These are phyloP conservation scores for Crossaster papposus DNA, from an alignment of 53 echinoderm and acorn worm genomes.

Conservation along the genomic window DNA sequence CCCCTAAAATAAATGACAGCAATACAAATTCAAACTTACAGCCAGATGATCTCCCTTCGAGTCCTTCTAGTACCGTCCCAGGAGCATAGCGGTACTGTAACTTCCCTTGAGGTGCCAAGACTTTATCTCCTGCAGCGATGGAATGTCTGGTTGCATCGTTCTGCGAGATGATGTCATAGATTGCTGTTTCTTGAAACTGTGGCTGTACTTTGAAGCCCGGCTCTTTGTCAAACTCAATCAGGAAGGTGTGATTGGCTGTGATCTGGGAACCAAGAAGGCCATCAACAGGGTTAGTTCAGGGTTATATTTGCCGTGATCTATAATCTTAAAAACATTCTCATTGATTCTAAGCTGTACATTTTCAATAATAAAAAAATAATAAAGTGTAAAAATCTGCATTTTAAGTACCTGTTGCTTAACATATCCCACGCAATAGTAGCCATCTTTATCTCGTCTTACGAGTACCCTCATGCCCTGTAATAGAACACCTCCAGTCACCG, in stretches of 20 bases:
- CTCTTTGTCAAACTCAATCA: conserved; percentile 88
- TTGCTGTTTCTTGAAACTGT: conserved; percentile 81
- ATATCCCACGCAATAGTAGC: conserved; percentile 87
- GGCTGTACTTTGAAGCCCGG: conserved; percentile 80
- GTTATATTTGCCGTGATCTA: neutral
- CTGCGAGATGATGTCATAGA: conserved; percentile 87
- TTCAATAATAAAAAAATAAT: no score
- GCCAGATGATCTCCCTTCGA: conserved; percentile 88
- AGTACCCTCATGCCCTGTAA: conserved; percentile 87
- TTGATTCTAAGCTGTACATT: no score
- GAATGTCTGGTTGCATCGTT: conserved; percentile 88
- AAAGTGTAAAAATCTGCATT: neutral
- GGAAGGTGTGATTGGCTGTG: conserved; percentile 73
- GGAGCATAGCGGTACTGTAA: conserved; percentile 77
- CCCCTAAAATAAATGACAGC: neutral
- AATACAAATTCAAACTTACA: conserved; percentile 68
- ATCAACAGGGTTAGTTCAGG: conserved; percentile 7
- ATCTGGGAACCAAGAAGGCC: conserved; percentile 54
- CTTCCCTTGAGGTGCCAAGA: conserved; percentile 86
- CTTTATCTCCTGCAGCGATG: conserved; percentile 89
- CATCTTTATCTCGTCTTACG: conserved; percentile 87
- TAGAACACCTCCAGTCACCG: conserved; percentile 64
- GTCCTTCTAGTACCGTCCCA: conserved; percentile 87
- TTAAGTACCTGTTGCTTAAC: conserved; percentile 73
- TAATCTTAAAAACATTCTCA: neutral